phyloP scores from a whole-genome alignment of 1,140 invertebrate species.

The Monomorium pharaonis region DNA sequence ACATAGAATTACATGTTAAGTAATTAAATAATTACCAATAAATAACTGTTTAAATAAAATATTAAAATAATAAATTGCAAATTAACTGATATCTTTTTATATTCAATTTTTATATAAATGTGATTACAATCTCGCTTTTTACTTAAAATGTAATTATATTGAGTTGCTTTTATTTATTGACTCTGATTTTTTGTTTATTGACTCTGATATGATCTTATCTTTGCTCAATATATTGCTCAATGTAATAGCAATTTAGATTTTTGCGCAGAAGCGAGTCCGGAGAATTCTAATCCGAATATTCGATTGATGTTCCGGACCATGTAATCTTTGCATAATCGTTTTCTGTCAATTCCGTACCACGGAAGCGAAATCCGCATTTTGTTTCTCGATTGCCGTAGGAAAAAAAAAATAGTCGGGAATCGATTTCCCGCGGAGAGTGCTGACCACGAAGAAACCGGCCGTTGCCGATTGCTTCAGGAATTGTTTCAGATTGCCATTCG shows the following conservation, averaged over 20 bases:
- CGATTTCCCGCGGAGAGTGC: conserved; percentile 74
- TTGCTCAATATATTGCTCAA: background rate
- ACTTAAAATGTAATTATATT: no score
- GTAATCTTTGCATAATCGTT: background rate
- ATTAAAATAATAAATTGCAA: no score
- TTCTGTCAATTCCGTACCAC: background rate
- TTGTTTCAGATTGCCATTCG: conserved; percentile 81
- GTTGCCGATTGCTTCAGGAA: conserved; percentile 77
- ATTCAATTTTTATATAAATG: no score
- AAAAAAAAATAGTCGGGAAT: conserved; percentile 67
- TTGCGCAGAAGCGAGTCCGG: background rate
- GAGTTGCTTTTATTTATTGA: no score
- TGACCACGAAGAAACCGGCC: conserved; percentile 77
- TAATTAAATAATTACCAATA: no score
- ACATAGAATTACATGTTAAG: background rate
- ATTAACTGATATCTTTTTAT: no score
- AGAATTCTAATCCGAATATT: background rate
- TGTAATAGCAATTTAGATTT: background rate
- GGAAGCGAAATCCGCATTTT: background rate
- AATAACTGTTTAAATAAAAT: no score
- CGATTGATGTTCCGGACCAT: background rate
- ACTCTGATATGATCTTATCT: no score
- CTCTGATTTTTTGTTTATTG: no score
- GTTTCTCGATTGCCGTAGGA: conserved; percentile 18
- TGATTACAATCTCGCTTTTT: no score